Evolutionary conservation across 2,888 invertebrate genomes (phyloP).

Genomic region (Synergus laeviventris): DNA sequence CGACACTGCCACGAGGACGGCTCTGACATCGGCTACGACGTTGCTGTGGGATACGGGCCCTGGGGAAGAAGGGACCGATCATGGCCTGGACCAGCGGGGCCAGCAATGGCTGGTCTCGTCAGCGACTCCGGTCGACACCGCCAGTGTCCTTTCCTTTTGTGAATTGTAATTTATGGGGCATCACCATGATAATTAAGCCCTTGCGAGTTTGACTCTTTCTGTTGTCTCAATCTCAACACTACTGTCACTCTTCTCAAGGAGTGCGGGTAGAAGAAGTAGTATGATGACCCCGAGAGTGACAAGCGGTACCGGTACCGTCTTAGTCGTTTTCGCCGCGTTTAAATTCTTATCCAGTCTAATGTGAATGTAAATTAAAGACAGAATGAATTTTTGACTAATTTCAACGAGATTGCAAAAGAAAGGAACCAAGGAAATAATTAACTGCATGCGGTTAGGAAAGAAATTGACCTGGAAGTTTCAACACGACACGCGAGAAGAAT

Average conservation of each 20-base stretch:
- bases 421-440: not conserved
- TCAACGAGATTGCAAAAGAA: not conserved
- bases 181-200: constrained; percentile 61
- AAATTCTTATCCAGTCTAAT: not conserved
- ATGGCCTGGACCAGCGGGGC: constrained; percentile 68
- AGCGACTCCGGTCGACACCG: constrained; percentile 67
- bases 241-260: not conserved
- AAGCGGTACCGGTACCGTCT: not conserved
- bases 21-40: constrained; percentile 56
- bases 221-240: not conserved
- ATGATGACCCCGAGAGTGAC: constrained; percentile 25
- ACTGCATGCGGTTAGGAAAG: not conserved
- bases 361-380: not conserved
- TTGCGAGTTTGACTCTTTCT: not conserved
- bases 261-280: not conserved
- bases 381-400: not conserved
- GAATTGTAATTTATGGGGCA: constrained; percentile 64
- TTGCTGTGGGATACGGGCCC: constrained; percentile 50
- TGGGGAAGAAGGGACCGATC: constrained; percentile 52
- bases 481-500: not conserved
- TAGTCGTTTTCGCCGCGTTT: constrained; percentile 14
- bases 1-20: constrained; percentile 53
- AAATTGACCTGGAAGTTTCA: not conserved
- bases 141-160: constrained; percentile 62
- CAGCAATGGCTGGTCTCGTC: constrained; percentile 71